Base-by-base conservation (phyloP, 2,113 vertebrate species). In the Orientallactaga bullata region DNA sequence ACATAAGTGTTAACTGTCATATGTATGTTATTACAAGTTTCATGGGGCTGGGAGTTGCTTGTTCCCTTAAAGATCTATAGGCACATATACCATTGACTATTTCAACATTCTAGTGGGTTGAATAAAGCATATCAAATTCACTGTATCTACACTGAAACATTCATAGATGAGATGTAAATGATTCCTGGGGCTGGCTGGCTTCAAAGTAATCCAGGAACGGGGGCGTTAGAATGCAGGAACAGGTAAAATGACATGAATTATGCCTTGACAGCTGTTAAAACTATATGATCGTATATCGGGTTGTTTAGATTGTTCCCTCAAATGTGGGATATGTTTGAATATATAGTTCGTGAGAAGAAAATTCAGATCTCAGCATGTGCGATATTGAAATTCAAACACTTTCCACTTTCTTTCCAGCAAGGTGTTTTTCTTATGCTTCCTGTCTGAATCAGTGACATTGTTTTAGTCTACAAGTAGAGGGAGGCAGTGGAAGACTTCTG, bases 71-170 rank as follows among this genome's bases (percentile, higher is more conserved):
- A 80, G 15, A 16, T 66, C 8, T 4, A 87, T 61, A 55, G 26
- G 23, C 47, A 74, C 24, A 17, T 4, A 89, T 30, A 35, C 24
- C 37, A 18, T 20, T 21, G 72, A 80, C 32, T 85, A 39, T 26
- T 83, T 80, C 16, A 63, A 26, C 30, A 69, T 85, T 88, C 90
- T 66, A 20, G 12, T 51, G 58, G 71, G 23, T 66, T 51, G 58
- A 83, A 28, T n/a, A 86, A 88, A 86, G 18, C 9, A 24, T 93
- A 58, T 89, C 80, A 72, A 85, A 66, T 37, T 47, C 28, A 55
- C 55, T 78, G 47, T 10, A 5, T 73, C 42, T 61, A 73, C 10
- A 3, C 17, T 77, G 71, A 69, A 91, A 82, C 68, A 68, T 47
- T 85, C 78, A 65, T 37, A 93, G 47, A 71, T 28, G 28, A 71